phyloP scores from a whole-genome alignment of 2,113 vertebrate genomes.

The Salvelinus fontinalis region DNA sequence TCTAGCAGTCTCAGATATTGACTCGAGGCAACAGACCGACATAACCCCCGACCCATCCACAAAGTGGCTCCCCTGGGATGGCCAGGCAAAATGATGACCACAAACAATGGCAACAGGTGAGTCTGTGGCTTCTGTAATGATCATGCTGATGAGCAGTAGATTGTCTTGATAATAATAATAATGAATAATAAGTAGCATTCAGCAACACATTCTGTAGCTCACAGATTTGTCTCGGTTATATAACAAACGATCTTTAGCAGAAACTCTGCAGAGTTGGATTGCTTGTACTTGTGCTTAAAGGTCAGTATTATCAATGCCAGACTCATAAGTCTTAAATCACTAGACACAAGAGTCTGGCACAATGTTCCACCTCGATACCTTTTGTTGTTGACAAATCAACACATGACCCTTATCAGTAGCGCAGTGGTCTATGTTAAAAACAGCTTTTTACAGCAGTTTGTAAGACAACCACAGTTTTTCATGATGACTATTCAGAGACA shows the following conservation, averaged over 20 bases:
- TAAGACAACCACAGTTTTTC: conserved; percentile 64
- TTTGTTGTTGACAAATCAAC: conserved; percentile 9
- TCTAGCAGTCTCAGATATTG: too few species aligned
- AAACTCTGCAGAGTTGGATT: conserved; percentile 6
- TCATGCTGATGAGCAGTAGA: conserved; percentile 64
- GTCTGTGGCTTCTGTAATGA: conserved; percentile 68
- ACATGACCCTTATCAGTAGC: conserved; percentile 42
- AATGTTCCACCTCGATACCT: neutral
- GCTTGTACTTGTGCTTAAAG: neutral
- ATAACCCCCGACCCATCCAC: conserved; percentile 62
- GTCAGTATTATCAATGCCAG: neutral
- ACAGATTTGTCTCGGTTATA: conserved; percentile 16
- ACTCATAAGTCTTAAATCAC: conserved; percentile 4
- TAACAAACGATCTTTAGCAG: conserved; percentile 37
- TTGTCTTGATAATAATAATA: conserved; percentile 65
- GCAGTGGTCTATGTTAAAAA: conserved; percentile 18
- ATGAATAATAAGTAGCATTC: neutral
- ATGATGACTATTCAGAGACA: conserved; percentile 66
- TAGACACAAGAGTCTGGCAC: conserved; percentile 17
- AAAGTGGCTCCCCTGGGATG: conserved; percentile 50
- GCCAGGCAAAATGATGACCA: conserved; percentile 61
- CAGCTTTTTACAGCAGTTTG: conserved; percentile 53
- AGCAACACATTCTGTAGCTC: neutral
- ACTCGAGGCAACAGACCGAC: conserved; percentile 21
- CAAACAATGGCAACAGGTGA: conserved; percentile 70